Conservation (phyloP, 2,113 vertebrate genomes). For the Dinomys branickii region DNA sequence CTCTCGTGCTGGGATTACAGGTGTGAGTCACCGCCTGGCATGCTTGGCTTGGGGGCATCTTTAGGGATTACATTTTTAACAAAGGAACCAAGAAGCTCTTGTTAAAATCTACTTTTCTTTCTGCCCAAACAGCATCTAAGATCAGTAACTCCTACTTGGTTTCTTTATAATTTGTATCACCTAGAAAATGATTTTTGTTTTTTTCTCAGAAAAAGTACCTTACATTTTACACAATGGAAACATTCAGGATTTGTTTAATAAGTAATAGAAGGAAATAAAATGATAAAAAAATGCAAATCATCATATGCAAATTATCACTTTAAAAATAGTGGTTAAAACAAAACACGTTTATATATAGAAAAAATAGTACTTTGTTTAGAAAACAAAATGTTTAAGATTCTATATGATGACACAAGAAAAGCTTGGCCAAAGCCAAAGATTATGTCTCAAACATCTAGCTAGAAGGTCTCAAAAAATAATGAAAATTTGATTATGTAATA, state of each 20-base stretch:
- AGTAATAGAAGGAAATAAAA: conserved; percentile 7
- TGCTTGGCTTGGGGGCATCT: no score
- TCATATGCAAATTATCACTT: conserved; percentile 7
- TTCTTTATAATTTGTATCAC: neutral
- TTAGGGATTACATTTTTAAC: neutral
- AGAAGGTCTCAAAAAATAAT: conserved; percentile 47
- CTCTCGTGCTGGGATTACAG: neutral
- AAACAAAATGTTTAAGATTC: neutral
- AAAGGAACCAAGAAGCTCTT: neutral
- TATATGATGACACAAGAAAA: neutral
- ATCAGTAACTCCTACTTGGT: neutral
- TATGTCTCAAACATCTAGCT: conserved; percentile 45
- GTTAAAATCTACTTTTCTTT: conserved; percentile 32
- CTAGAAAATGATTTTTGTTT: neutral
- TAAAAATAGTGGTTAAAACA: neutral
- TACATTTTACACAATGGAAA: neutral
- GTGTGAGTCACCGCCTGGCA: no score
- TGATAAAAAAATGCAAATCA: neutral
- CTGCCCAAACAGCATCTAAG: neutral
- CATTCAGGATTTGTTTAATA: neutral
- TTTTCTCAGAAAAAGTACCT: neutral
- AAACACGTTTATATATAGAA: neutral
- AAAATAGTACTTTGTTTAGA: neutral
- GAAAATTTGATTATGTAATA: conserved; percentile 66
- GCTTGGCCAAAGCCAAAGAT: neutral